Conservation (phyloP, 2,888 invertebrate species). For the Ptychoptera contaminata region DNA sequence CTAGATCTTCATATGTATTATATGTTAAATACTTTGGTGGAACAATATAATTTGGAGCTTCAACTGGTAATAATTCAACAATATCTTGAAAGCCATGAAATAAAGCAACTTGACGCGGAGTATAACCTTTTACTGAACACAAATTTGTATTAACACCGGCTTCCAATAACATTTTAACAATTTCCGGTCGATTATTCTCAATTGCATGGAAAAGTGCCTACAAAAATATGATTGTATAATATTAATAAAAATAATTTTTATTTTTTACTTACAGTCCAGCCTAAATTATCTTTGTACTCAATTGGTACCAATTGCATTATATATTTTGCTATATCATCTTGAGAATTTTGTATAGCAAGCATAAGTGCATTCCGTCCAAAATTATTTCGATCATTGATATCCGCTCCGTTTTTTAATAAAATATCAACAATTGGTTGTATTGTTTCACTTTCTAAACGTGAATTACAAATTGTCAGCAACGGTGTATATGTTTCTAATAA, state of each 20-base stretch:
- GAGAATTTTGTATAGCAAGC: slow-evolving; percentile 24
- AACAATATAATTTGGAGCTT: slow-evolving; percentile 16
- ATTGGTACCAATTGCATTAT: slow-evolving; percentile 20
- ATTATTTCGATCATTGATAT: slow-evolving; percentile 24
- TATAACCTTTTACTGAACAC: slow-evolving; percentile 23
- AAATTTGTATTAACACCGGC: slow-evolving; percentile 18
- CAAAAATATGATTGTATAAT: not conserved
- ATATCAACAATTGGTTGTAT: slow-evolving; percentile 18
- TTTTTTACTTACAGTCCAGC: slow-evolving; percentile 16
- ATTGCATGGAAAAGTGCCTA: slow-evolving; percentile 25
- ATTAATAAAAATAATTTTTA: not conserved
- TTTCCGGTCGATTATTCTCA: slow-evolving; percentile 22
- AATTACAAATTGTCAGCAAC: slow-evolving; percentile 23
- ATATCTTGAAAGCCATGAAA: slow-evolving; percentile 26
- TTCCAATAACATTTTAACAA: slow-evolving; percentile 19
- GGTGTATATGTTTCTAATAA: slow-evolving; percentile 19
- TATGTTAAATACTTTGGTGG: slow-evolving; percentile 23
- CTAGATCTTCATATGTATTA: slow-evolving; percentile 19
- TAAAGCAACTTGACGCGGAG: slow-evolving; percentile 24
- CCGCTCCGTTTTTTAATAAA: slow-evolving; percentile 18
- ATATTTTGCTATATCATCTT: slow-evolving; percentile 17
- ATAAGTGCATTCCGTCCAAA: slow-evolving; percentile 27
- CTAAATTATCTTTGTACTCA: slow-evolving; percentile 25
- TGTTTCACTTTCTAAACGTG: slow-evolving; percentile 11
- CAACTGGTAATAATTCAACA: slow-evolving; percentile 20